Evolutionary conservation across 2,888 invertebrate species (phyloP).

Genomic region (Volucella inflata): DNA sequence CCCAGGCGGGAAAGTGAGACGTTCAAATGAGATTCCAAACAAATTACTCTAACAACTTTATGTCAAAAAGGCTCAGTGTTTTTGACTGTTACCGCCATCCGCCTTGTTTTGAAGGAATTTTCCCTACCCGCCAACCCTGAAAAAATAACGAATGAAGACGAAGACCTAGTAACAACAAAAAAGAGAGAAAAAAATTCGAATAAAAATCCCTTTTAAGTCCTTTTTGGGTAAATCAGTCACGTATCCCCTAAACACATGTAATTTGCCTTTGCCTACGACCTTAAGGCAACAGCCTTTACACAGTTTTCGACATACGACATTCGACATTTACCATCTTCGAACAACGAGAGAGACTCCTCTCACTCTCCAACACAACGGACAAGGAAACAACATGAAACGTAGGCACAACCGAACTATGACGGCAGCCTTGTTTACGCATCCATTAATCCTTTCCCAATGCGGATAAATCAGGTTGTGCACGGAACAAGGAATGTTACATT

Average conservation of each 20-base stretch:
- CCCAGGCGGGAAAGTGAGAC: conserved; percentile 15
- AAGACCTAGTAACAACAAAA: background rate
- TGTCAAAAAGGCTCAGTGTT: conserved; percentile 47
- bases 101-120: background rate
- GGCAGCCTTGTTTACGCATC: conserved; percentile 54
- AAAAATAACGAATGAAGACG: background rate
- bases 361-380: conserved; percentile 20
- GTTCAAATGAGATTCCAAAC: conserved; percentile 53
- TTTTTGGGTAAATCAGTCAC: conserved; percentile 62
- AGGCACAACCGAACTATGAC: conserved; percentile 15
- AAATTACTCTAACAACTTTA: conserved; percentile 58
- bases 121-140: background rate
- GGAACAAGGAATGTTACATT: conserved; percentile 12
- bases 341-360: too few relatives aligned
- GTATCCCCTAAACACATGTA: conserved; percentile 68
- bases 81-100: conserved; percentile 21
- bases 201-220: conserved; percentile 40
- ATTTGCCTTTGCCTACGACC: conserved; percentile 59
- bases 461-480: conserved; percentile 52
- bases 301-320: background rate
- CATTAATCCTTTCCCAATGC: conserved; percentile 57
- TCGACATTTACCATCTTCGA: too few relatives aligned
- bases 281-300: background rate
- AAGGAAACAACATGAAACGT: conserved; percentile 35
- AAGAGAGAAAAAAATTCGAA: background rate